Conservation (phyloP, 92 coral and sea anemone genomes). For the Epizoanthus stellaris region DNA sequence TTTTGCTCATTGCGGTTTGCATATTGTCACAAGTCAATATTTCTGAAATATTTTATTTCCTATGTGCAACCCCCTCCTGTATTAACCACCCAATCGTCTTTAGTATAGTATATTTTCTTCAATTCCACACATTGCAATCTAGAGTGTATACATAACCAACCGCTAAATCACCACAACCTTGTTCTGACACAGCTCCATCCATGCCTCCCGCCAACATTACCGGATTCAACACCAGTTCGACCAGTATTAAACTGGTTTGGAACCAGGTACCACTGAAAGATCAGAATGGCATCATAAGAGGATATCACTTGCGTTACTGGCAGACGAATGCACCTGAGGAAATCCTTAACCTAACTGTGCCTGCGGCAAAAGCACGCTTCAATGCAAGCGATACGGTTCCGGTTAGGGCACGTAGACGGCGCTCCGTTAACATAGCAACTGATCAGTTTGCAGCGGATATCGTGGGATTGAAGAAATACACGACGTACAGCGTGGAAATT, state of each 20-base stretch:
- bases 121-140: no score
- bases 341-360: background rate
- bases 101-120: no score
- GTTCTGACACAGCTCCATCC: slow-evolving; percentile 1
- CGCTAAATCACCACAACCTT: no score
- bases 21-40: no score
- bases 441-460: background rate
- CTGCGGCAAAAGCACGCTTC: background rate
- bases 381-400: background rate
- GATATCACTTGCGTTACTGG: background rate
- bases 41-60: no score
- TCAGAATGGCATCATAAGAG: slow-evolving; percentile 19
- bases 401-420: background rate
- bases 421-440: background rate
- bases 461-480: slow-evolving; percentile 12
- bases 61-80: no score
- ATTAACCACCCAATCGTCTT: no score
- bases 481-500: background rate
- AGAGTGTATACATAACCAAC: no score
- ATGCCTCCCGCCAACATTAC: slow-evolving; percentile 8
- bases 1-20: no score
- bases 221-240: slow-evolving; percentile 4
- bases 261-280: slow-evolving; percentile 3
- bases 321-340: background rate
- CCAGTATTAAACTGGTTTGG: background rate